Base-by-base conservation (phyloP, 2,113 vertebrate species). In the Seriola rivoliana region DNA sequence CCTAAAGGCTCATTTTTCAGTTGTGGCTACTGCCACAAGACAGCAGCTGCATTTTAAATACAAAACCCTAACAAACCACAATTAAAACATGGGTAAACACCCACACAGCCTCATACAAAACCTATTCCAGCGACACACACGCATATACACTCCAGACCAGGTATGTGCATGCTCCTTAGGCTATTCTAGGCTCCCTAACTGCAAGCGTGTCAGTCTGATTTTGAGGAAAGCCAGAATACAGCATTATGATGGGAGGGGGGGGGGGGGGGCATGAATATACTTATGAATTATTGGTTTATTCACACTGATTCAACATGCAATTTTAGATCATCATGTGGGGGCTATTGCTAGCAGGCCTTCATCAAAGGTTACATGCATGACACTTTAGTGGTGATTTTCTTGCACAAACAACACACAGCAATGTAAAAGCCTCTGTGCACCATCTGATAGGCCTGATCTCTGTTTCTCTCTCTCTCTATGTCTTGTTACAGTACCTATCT, bases 401-500 rank as follows among this genome's bases (percentile, higher is more conserved):
- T 71, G 69, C 69, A 78, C 68, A 50, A 66, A 64, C 65, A 25
- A 19, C 23, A 57, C 32, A 32, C 55, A 73, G 71, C 64, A n/a
- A n/a, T 52, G 70, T 78, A 32, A 71, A 60, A 54, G 3, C 62
- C 64, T 40, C 48, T 40, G 60, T 76, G 75, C 64, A 74, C 52
- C 80, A 77, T 63, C 68, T 75, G 79, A 76, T 34, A 55, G 70
- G 75, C 78, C 80, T 77, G 79, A 80, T 82, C 32, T 80, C 29
- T 65, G 40, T 81, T 52, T 62, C 21, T 66, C 40, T 76, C 36
- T 76, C 64, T 78, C 58, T 81, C 32, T 82, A n/a, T 86, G 59
- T 91, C 63, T 81, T 79, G 54, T 64, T 86, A 78, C 81, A 84
- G 52, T 91, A 68, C 81, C 68, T 93, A 88, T 91, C 84, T 86